Conservation (phyloP, 2,113 vertebrate genomes). For the Odocoileus hemionus region DNA sequence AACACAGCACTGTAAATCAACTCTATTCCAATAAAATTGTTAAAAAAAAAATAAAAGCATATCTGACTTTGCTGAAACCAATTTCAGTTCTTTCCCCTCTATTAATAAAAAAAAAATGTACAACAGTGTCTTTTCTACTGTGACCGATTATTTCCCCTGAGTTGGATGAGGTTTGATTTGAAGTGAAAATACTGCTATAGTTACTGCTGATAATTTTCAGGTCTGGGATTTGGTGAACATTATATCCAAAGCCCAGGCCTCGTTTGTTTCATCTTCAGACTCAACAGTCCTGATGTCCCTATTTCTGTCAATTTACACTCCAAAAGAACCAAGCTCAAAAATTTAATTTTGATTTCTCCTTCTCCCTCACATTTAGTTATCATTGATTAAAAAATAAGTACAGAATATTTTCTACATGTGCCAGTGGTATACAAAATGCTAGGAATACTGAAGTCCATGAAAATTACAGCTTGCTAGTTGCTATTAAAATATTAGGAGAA, state of each 20-base stretch:
- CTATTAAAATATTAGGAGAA: neutral
- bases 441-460: neutral
- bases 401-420: neutral
- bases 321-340: neutral
- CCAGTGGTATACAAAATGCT: neutral
- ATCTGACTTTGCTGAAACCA: neutral
- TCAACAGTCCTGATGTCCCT: neutral
- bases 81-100: neutral
- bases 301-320: neutral
- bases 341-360: neutral
- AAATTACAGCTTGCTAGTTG: neutral
- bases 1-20: neutral
- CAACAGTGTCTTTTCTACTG: neutral
- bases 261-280: neutral
- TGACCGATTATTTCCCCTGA: neutral
- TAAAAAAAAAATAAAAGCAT: neutral
- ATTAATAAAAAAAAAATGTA: neutral
- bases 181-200: neutral
- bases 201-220: neutral
- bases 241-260: neutral
- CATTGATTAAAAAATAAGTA: neutral
- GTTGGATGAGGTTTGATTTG: neutral
- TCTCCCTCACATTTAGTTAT: neutral
- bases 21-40: neutral
- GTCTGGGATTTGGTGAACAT: neutral